Evolutionary conservation across 2,888 invertebrate genomes (phyloP).

Genomic region (Leptinotarsa tumamoca): DNA sequence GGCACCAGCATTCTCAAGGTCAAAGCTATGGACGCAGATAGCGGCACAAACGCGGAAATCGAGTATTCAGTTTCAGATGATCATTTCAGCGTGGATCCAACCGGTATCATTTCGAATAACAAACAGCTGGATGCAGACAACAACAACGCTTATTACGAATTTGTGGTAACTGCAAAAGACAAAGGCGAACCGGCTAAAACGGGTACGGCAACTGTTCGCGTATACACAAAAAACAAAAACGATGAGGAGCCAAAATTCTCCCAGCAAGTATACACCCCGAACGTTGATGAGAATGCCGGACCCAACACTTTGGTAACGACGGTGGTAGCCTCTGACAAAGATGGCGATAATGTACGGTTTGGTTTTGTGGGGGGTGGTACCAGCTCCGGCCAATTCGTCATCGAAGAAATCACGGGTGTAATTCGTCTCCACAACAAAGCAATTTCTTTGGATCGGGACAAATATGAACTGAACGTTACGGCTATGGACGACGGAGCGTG

Average conservation of each 20-base stretch:
- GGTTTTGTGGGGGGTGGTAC: constrained; percentile 90
- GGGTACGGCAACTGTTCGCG: constrained; percentile 92
- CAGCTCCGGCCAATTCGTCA: constrained; percentile 92
- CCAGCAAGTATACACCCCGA: constrained; percentile 95
- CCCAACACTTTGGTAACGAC: constrained; percentile 96
- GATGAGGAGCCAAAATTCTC: constrained; percentile 98
- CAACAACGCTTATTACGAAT: constrained; percentile 96
- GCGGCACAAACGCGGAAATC: constrained; percentile 94
- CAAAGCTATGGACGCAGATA: constrained; percentile 95
- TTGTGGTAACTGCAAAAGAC: constrained; percentile 93
- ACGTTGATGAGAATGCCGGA: constrained; percentile 95
- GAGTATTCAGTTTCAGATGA: constrained; percentile 92
- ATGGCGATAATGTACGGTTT: constrained; percentile 95
- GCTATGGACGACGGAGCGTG: constrained; percentile 98
- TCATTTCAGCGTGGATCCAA: constrained; percentile 93
- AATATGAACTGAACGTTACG: constrained; percentile 96
- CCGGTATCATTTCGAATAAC: constrained; percentile 92
- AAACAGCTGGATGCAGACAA: constrained; percentile 96
- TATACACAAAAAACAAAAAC: constrained; percentile 98
- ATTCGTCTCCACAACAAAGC: constrained; percentile 89
- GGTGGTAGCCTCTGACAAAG: constrained; percentile 96
- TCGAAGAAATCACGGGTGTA: constrained; percentile 95
- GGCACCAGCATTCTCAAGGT: constrained; percentile 95
- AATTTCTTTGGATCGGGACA: constrained; percentile 90
- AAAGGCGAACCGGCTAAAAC: constrained; percentile 94